Percentiles rank a stretch among this genome's conserved stretches.
phyloP scores from a whole-genome alignment of 2,888 invertebrate species.

The Alsophila aescularia region DNA sequence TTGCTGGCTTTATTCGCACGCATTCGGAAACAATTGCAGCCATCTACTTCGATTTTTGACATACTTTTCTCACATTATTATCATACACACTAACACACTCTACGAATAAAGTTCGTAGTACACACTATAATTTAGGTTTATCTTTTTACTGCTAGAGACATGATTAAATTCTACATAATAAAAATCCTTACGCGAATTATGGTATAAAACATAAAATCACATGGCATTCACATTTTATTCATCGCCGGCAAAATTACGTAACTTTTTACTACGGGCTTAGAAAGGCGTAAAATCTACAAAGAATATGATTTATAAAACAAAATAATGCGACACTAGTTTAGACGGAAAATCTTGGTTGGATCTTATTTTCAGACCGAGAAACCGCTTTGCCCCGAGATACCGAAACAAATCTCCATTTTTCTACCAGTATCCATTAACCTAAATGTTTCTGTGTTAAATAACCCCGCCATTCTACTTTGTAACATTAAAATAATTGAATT shows the following conservation, averaged over 20 bases:
- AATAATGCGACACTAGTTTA: slow-evolving; percentile 21
- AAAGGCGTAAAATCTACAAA: slow-evolving; percentile 10
- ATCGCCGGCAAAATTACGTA: slow-evolving; percentile 9
- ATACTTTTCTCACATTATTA: too few relatives aligned
- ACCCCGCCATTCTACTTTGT: slow-evolving; percentile 42
- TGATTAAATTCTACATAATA: neutral
- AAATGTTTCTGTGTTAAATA: slow-evolving; percentile 45
- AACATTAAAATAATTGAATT: slow-evolving; percentile 45
- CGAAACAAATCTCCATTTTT: slow-evolving; percentile 40
- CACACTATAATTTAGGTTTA: too few relatives aligned
- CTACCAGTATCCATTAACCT: slow-evolving; percentile 42
- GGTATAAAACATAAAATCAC: slow-evolving; percentile 5
- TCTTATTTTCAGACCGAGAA: slow-evolving; percentile 19
- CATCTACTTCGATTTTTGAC: too few relatives aligned
- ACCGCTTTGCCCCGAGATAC: slow-evolving; percentile 24
- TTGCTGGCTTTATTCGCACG: too few relatives aligned
- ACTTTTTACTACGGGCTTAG: slow-evolving; percentile 13
- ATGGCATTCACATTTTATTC: slow-evolving; percentile 11
- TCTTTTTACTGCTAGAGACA: too few relatives aligned
- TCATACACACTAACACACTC: too few relatives aligned
- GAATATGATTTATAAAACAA: slow-evolving; percentile 26
- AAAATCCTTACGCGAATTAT: neutral
- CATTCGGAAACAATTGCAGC: too few relatives aligned
- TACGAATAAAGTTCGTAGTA: too few relatives aligned
- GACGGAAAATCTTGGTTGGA: slow-evolving; percentile 19